Percentiles rank a stretch among this genome's conserved stretches.
These are phyloP conservation scores for Ectemnius cavifrons DNA, from an alignment of 2,888 invertebrate genomes.

Conservation along the genomic window DNA sequence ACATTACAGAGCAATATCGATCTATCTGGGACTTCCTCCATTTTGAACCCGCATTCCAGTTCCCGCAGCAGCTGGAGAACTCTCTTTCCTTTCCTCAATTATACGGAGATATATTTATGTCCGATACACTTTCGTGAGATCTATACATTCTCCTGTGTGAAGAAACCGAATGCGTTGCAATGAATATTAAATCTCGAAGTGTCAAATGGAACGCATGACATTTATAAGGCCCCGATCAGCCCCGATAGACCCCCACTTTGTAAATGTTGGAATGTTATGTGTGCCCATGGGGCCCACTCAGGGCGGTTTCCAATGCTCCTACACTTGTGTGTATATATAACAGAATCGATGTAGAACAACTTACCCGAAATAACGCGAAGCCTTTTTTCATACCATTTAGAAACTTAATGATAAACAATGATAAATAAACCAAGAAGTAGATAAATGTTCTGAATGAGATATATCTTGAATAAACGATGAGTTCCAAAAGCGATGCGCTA, in stretches of 20 bases:
- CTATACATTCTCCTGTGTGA: neutral
- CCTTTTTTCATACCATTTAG: no score
- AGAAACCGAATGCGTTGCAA: conserved; percentile 11
- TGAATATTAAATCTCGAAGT: conserved; percentile 8
- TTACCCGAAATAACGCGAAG: no score
- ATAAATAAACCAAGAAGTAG: no score
- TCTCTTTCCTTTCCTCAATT: conserved; percentile 24
- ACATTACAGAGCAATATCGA: conserved; percentile 68
- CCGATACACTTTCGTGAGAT: conserved; percentile 5
- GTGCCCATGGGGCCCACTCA: conserved; percentile 8
- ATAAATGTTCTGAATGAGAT: no score
- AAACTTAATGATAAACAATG: no score
- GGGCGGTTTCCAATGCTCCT: conserved; percentile 21
- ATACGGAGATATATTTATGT: conserved; percentile 15
- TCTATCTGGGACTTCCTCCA: conserved; percentile 68
- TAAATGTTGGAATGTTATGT: conserved; percentile 9
- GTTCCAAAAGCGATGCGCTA: no score
- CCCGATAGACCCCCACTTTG: conserved; percentile 40
- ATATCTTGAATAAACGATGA: no score
- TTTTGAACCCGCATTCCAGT: conserved; percentile 69
- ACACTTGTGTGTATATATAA: no score
- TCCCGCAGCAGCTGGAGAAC: conserved; percentile 52
- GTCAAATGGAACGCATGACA: conserved; percentile 47
- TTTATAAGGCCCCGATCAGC: conserved; percentile 36
- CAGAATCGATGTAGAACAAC: no score